These are phyloP conservation scores for Nemoura dubitans DNA, from an alignment of 2,888 invertebrate genomes.

Conservation along the genomic window DNA sequence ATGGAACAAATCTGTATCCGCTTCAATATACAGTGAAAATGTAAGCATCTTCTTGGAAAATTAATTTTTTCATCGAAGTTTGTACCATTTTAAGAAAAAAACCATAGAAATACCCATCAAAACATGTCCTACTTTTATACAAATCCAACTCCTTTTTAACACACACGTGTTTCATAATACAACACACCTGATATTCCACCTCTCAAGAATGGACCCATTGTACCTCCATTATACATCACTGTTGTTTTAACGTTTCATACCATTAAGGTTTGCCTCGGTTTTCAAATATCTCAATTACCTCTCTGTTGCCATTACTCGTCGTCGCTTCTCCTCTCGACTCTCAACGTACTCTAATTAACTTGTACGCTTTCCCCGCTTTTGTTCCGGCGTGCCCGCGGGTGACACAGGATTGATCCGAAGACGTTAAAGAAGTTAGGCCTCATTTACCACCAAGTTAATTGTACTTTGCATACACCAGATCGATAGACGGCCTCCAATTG, in stretches of 20 bases:
- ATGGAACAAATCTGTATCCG: not conserved
- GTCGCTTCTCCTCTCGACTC: not conserved
- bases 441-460: not conserved
- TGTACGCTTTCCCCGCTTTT: constrained; percentile 3
- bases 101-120: not conserved
- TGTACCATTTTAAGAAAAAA: not conserved
- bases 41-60: not conserved
- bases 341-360: constrained; percentile 22
- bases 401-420: constrained; percentile 14
- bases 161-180: not conserved
- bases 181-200: not conserved
- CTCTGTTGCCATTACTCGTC: constrained; percentile 29
- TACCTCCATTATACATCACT: not conserved
- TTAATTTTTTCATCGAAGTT: not conserved
- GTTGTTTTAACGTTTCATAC: constrained; percentile 9
- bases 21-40: not conserved
- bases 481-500: not conserved
- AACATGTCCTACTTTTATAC: not conserved
- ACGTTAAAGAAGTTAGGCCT: constrained; percentile 9
- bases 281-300: constrained; percentile 31
- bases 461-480: not conserved
- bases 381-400: not conserved
- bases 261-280: not conserved
- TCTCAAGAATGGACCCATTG: not conserved
- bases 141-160: not conserved